phyloP scores from a whole-genome alignment of 2,113 vertebrate species.

The Lathamus discolor region DNA sequence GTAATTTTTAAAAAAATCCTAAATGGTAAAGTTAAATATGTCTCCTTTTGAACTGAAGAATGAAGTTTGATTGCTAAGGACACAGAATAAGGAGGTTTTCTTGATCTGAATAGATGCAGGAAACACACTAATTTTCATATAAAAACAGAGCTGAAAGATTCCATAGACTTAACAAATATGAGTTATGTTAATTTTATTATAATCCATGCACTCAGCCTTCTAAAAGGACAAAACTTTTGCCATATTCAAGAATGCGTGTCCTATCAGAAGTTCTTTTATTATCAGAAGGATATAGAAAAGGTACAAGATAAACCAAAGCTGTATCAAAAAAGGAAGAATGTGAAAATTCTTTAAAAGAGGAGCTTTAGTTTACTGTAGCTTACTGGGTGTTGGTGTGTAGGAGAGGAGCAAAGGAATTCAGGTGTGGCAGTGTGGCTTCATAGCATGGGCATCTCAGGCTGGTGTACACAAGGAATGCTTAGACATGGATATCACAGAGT shows the following conservation, averaged over 20 bases:
- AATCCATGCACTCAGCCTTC: background rate
- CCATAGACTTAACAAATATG: background rate
- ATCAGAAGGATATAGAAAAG: background rate
- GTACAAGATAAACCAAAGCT: background rate
- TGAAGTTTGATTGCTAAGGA: background rate
- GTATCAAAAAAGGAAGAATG: background rate
- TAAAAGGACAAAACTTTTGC: background rate
- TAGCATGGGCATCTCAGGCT: rapidly evolving
- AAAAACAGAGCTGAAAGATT: background rate
- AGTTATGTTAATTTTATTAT: background rate
- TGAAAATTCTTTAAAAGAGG: background rate
- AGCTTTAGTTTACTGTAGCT: background rate
- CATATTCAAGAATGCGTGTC: background rate
- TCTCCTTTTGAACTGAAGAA: background rate
- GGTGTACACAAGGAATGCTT: background rate
- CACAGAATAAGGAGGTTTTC: background rate
- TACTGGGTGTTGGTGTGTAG: background rate
- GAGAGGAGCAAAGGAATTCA: background rate
- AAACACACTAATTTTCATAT: background rate
- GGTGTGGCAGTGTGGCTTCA: background rate
- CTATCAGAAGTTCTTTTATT: background rate
- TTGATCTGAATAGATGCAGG: background rate
- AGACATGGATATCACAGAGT: rapidly evolving
- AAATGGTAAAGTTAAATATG: background rate
- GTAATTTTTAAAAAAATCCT: background rate